Base-by-base conservation (phyloP, 2,888 invertebrate species). In the Caenorhabditis plicata region DNA sequence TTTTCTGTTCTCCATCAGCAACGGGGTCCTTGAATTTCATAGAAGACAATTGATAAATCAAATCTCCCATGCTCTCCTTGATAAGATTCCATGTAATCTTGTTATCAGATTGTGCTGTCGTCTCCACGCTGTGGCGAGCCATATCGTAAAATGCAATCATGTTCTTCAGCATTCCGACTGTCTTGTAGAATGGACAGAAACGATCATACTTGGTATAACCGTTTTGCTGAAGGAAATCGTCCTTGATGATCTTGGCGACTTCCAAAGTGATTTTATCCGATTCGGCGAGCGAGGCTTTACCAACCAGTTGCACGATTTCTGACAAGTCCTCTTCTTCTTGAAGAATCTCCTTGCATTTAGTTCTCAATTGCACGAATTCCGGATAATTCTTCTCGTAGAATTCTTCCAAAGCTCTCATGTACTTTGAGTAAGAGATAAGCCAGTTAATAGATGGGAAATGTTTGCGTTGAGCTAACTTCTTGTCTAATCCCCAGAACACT, bases 381-480 rank as follows among this genome's bases (percentile, higher is more conserved):
- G 88, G 86, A 86, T 90, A 94, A 86, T 92, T 91, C 85, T 95
- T 95, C 83, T 99, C 98, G 82, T 99, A 99, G 86, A 92, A 98
- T 82, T 99, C 98, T 81, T 99, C 98, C 78, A 99, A 86, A 46
- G 96, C 93, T 65, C 95, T 88, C 86, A 91, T 90, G 86, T 99
- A 99, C 86, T 99, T 99, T 84, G 92, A 74, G 87, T 92, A 92
- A 2, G 94, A 95, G 84, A 96, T 96, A 78, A 98, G 88, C 98
- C 98, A 99, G 85, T 98, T 99, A 86, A 98, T 93, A 73, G 95
- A 94, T 58, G 98, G 98, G 88, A 98, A 98, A 86, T 98, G 98
- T 84, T 98, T 98, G 74, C 98, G 87, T 86, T 99, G 98, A 0
- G 78, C 78, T 36, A 77, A 64, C 52, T 77, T 79, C 69, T 77